These are phyloP conservation scores for Teleogryllus occipitalis DNA, from an alignment of 1,140 invertebrate genomes.

Conservation along the genomic window DNA sequence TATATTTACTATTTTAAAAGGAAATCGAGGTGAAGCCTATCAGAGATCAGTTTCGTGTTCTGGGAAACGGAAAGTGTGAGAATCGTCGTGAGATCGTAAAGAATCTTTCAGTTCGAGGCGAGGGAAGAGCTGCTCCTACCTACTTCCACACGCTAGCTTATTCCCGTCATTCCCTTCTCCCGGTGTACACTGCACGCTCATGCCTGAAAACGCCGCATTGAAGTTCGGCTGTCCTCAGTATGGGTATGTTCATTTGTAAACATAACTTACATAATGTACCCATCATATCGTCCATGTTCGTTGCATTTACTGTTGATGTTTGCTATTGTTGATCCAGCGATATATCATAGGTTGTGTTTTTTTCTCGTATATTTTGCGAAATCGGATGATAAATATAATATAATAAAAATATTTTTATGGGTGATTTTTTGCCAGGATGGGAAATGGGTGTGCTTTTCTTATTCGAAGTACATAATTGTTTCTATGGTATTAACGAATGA, in stretches of 20 bases:
- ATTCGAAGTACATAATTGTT: not conserved
- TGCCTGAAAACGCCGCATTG: not conserved
- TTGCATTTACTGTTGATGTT: slow-evolving; percentile 5
- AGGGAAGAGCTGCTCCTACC: not conserved
- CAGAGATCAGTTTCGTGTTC: too few species aligned
- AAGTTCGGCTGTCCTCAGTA: not conserved
- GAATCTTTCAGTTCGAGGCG: too few species aligned
- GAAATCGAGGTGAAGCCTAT: too few species aligned
- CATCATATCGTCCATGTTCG: slow-evolving; percentile 3
- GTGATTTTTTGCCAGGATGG: not conserved
- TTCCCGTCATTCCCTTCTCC: not conserved
- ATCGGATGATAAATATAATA: not conserved
- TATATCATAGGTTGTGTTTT: slow-evolving; percentile 5
- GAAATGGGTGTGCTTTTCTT: slow-evolving; percentile 1
- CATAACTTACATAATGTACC: not conserved
- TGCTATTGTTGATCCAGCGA: slow-evolving; percentile 3
- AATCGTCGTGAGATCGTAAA: too few species aligned
- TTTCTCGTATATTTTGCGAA: slow-evolving; percentile 5
- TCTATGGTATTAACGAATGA: not conserved
- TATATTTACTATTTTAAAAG: too few species aligned
- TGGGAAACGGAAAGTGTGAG: too few species aligned
- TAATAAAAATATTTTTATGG: slow-evolving; percentile 6
- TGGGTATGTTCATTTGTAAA: slow-evolving; percentile 2
- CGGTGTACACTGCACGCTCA: not conserved
- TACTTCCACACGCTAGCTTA: not conserved